Base-by-base conservation (phyloP, 2,113 vertebrate species). In the Lipophrys pholis region DNA sequence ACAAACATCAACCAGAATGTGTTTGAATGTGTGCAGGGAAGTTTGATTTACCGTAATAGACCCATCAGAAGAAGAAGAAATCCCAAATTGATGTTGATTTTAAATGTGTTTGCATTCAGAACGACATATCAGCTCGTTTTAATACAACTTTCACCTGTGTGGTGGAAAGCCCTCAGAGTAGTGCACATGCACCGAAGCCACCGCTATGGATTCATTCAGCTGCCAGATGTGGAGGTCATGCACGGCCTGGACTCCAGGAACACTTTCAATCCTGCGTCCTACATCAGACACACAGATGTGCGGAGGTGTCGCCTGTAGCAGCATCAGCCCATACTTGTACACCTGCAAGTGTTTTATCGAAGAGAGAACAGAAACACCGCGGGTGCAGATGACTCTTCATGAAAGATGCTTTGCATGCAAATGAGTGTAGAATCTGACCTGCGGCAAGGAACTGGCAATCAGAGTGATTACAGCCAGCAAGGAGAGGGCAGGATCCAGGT, bases 211-310 rank as follows among this genome's bases (percentile, higher is more conserved):
- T 6, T 89, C 89, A 0, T 75, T 85, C 14, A 95, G 69, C 77
- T 94, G 86, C 94, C 94, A 95, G 60, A 95, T 41, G 6, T 95
- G 94, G 17, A 95, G 92, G 17, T 95, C 91, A 30, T 95, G 94
- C 59, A 94, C 78, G 2, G 83, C 89, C 54, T 84, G 66, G 30
- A 94, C 93, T 6, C 93, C 93, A 0, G 88, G 87, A 11, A 95
- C 82, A 0, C 54, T 45, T 0, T 62, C 17, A 6, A 95, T 90
- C 64, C 75, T 87, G 17, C 15, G 11, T 1, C 51, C 58, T 11
- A 95, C 76, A 8, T 92, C 86, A 10, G 76, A 73, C 6, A 86
- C 63, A 15, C 63, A 81, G 5, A 93, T 12, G 11, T 84, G 82
- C 7, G 87, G 60, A 14, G 94, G 94, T 36, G 81, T 51, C 6